Evolutionary conservation across 2,888 invertebrate genomes (phyloP), one percentile per base, ranked within the genome.

Genomic region (Listrodromus nycthemerus): DNA sequence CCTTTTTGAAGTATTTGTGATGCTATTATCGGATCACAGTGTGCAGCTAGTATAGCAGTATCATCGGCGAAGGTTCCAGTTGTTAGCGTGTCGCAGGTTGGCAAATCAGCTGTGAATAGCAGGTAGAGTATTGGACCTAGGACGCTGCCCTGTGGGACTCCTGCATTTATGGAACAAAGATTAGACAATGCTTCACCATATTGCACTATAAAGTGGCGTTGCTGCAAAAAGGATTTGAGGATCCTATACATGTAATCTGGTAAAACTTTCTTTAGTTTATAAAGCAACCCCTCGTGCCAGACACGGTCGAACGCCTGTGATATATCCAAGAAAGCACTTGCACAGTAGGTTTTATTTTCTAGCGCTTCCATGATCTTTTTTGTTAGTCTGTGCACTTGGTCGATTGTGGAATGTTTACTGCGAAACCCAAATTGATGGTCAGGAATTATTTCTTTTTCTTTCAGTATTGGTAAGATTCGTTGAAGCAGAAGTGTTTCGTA

Each of bases 111-210:
- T 7, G 85, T 87, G 41, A 67, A 89, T 16, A 88, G 48, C 2
- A 61, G 41, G 52, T 86, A 89, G 4, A 86, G 77, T 6, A 86
- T 63, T 8, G 87, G 86, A 33, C 86, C 86, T 0, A 87, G 83
- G 0, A 87, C 84, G 61, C 88, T 88, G 4, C 87, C 88, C 65
- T 89, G 87, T n/a, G 80, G 80, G 0, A 86, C 81, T 37, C 75
- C 82, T 10, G 82, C 37, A 19, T 79, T 37, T 6, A 78, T 84
- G 4, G 45, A 19, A 52, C 50, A 1, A 19, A 52, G 50, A 16
- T n/a, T n/a, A 52, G 19, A 52, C 16, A 52, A 52, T 19, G 7
- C 50, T 52, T n/a, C 16, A 5, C 50, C 50, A 2, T 52, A n/a
- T n/a, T n/a, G n/a, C n/a, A n/a, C n/a, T n/a, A n/a, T n/a, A n/a